Evolutionary conservation across 2,113 vertebrate genomes (phyloP), one percentile per base, ranked within the genome.

Genomic region (Eurystomus gularis): DNA sequence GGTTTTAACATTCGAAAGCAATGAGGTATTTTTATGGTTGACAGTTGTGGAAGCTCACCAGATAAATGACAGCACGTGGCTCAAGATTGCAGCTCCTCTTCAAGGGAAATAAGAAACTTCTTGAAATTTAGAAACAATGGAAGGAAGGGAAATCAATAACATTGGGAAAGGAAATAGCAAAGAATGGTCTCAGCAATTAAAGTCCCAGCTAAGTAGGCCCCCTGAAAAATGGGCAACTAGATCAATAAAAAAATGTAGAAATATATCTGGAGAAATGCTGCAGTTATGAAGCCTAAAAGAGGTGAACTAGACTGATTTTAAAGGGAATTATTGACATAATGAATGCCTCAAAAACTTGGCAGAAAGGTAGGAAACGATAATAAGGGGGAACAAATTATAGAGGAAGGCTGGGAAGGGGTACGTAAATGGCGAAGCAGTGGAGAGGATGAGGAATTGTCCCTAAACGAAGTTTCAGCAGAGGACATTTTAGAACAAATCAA

Each of bases 401-500:
- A 84, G 86, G 81, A 68, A 91, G 77, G 77, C 78, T 96, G 86
- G 89, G 62, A 89, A 86, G 95, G 95, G 86, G 89, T 75, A 25
- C 91, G 94, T 96, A 96, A 97, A 95, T 71, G 94, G 91, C 82
- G 86, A 78, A 79, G 94, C 83, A 31, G 80, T 16, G 83, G 69
- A 94, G 86, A 85, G 77, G 58, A 76, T 96, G 94, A 96, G 94
- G 91, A 86, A 96, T 94, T 95, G 93, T 95, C 93, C 93, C 95
- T 96, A 96, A 94, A 94, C 96, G 95, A 97, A 96, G 96, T 95
- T 96, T 93, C 89, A 89, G 91, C 81, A 94, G 91, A 95, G 96
- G 95, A 96, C 94, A 84, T 75, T 95, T 78, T 81, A 89, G 94
- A 96, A 92, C 64, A 84, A 88, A 96, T 97, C 96, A 89, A 96